Base-by-base conservation (phyloP, 2,888 invertebrate genomes). In the Ypsolopha scabrella region DNA sequence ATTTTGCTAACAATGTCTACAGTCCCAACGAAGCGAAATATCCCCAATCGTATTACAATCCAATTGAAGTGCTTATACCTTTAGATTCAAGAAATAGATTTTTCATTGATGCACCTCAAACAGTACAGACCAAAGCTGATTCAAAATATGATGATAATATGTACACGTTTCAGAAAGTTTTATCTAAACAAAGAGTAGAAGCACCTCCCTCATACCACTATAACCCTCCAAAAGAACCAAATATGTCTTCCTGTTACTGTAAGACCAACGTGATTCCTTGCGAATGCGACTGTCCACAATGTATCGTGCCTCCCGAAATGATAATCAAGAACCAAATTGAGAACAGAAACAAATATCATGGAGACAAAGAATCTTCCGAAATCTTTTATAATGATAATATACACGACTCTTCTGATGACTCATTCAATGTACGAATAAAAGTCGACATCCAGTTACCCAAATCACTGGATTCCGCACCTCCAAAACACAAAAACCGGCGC, bases 381-480 rank as follows among this genome's bases (percentile, higher is more conserved):
- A 46, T 8, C 43, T 43, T 9, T 43, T 13, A 24, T 24, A 24
- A 24, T 24, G 24, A 24, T 3, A 24, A 24, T 24, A 4, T 24
- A 24, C 24, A 24, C 43, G 14, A 14, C 10, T 10, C 9, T 10
- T 33, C 55, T 2, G 71, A 72, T 1, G 71, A 76, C 57, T 68
- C 69, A 39, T 53, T 85, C 3, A 82, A 79, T 52, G 62, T 85
- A 52, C 68, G 68, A 55, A 68, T 85, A 41, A 85, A 85, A 62
- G 67, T 86, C 38, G 81, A 81, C 56, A 62, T 86, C 45, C 73
- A 81, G 59, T 53, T 82, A 43, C 83, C 83, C 38, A 79, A 74
- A 61, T 53, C 65, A 39, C 63, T 64, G 54, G 67, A 74, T 47
- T 53, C 53, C 14, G 48, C 59, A n/a, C 56, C 63, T 11, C 6